A percentile compares a stretch with the other conserved stretches of the same genome.
phyloP scores from a whole-genome alignment of 2,797 vertebrate species.

The Molossus molossus region DNA sequence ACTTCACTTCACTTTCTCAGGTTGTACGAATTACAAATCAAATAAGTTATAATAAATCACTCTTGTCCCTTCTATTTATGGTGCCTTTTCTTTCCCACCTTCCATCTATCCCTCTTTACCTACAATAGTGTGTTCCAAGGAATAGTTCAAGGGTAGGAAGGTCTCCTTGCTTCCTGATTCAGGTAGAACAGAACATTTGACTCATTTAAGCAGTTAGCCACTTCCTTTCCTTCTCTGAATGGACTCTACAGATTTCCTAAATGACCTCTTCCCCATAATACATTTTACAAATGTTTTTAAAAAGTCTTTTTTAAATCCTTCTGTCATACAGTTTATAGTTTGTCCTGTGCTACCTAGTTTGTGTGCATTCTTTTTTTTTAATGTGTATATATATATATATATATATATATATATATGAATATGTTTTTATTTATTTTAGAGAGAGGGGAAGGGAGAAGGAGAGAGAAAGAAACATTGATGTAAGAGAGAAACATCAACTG shows the following conservation, averaged over 20 bases:
- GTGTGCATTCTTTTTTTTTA: neutral
- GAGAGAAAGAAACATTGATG: no score
- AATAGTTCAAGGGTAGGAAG: neutral
- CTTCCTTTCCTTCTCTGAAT: neutral
- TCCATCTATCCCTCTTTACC: neutral
- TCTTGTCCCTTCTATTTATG: neutral
- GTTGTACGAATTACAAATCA: neutral
- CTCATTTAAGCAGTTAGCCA: neutral
- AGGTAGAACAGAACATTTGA: neutral
- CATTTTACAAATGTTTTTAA: neutral
- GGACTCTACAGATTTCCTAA: neutral
- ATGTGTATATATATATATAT: no score
- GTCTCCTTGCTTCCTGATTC: neutral
- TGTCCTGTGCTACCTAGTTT: neutral
- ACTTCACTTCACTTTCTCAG: neutral
- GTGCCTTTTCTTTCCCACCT: neutral
- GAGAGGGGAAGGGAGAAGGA: no score
- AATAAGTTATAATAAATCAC: no score
- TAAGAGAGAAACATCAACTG: no score
- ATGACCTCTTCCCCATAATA: neutral
- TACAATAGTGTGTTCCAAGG: neutral
- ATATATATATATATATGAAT: no score
- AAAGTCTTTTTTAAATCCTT: constrained; percentile 13
- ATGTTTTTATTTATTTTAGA: no score
- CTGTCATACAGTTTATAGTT: neutral